These are phyloP conservation scores for Bombus breviceps DNA, from an alignment of 1,140 invertebrate species.

Conservation along the genomic window DNA sequence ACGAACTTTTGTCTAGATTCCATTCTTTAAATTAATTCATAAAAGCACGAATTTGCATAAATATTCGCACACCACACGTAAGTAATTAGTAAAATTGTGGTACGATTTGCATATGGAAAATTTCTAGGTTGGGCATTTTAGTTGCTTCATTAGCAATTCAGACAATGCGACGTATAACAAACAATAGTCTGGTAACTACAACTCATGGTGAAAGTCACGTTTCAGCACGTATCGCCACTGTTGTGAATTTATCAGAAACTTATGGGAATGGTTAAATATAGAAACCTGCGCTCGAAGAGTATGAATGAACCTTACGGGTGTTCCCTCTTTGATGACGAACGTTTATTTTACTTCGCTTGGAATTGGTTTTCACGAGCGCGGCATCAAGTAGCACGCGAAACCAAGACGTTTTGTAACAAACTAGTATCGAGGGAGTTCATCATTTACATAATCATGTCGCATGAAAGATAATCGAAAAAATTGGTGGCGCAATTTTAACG, in stretches of 20 bases:
- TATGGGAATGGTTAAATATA: conserved; percentile 22
- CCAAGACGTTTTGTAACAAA: background rate
- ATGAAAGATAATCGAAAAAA: background rate
- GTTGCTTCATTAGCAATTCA: conserved; percentile 4
- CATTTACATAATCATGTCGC: background rate
- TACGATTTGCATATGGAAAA: background rate
- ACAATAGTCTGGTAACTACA: background rate
- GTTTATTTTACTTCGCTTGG: background rate
- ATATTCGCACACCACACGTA: too few species aligned
- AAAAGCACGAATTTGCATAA: too few species aligned
- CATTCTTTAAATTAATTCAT: too few species aligned
- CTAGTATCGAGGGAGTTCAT: background rate
- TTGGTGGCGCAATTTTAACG: background rate
- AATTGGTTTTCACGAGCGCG: background rate
- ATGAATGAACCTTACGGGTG: background rate
- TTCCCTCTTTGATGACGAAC: background rate
- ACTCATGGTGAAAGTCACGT: conserved; percentile 9
- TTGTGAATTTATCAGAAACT: conserved; percentile 6
- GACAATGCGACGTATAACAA: background rate
- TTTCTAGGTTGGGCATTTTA: background rate
- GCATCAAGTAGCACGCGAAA: background rate
- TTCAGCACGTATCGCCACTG: background rate
- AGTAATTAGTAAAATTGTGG: background rate
- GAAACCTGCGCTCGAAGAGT: background rate
- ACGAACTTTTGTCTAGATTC: too few species aligned